Percentiles rank a stretch among this genome's conserved stretches.
phyloP scores from a whole-genome alignment of 2,888 invertebrate genomes.

The Nomada hirtipes region DNA sequence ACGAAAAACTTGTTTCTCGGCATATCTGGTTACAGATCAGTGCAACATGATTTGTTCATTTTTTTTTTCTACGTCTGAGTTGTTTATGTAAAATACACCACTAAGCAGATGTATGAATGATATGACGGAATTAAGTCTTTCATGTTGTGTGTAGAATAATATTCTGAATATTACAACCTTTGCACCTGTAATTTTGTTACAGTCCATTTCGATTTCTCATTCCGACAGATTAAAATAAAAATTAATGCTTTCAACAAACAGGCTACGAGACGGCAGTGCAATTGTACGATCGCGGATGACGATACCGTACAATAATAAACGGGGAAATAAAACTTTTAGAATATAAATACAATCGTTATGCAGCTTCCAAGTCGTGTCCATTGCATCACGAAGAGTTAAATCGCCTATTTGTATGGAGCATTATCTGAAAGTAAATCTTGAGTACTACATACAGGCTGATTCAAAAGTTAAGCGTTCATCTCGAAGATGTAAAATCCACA shows the following conservation, averaged over 20 bases:
- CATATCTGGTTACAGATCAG: too few species aligned
- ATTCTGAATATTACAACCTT: too few species aligned
- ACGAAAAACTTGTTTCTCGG: slow-evolving; percentile 15
- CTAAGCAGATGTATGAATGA: too few species aligned
- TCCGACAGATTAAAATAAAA: not conserved
- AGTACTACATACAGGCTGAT: not conserved
- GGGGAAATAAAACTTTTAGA: not conserved
- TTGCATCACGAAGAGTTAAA: not conserved
- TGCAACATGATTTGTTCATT: too few species aligned
- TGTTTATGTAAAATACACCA: too few species aligned
- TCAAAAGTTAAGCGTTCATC: not conserved
- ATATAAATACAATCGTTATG: not conserved
- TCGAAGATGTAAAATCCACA: too few species aligned
- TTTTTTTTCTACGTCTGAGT: too few species aligned
- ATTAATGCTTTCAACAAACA: not conserved
- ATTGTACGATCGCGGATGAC: too few species aligned
- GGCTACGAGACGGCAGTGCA: not conserved
- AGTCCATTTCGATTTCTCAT: not conserved
- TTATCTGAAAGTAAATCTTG: not conserved
- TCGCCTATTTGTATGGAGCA: not conserved
- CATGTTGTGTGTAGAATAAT: too few species aligned
- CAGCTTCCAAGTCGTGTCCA: not conserved
- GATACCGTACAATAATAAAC: too few species aligned
- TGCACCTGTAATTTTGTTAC: not conserved
- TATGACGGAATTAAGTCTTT: too few species aligned